Evolutionary conservation across 2,113 vertebrate genomes (phyloP).

Genomic region (Riparia riparia): DNA sequence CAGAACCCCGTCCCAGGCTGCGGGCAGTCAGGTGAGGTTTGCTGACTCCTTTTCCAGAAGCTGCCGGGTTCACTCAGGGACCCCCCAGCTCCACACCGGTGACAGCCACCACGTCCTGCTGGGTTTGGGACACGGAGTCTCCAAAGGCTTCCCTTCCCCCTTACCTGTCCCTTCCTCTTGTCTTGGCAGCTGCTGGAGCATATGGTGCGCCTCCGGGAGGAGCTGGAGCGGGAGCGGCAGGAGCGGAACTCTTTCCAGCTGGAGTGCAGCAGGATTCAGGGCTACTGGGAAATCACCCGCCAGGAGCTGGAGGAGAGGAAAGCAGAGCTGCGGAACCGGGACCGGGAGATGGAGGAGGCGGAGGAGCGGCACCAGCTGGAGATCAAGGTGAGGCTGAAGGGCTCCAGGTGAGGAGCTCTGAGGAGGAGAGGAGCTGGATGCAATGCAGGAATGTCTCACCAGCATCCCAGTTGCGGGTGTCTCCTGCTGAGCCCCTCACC

Average conservation of each 20-base stretch:
- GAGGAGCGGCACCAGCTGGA: constrained; percentile 89
- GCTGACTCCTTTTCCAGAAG: background rate
- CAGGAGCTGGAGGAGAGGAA: constrained; percentile 85
- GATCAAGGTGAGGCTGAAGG: constrained; percentile 81
- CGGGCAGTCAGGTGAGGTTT: background rate
- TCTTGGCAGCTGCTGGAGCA: constrained; percentile 85
- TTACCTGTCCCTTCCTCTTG: background rate
- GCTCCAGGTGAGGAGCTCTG: background rate
- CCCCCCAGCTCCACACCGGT: background rate
- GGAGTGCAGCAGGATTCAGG: constrained; percentile 88
- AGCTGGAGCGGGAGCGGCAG: constrained; percentile 89
- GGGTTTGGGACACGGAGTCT: fast-evolving
- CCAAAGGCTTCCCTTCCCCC: background rate
- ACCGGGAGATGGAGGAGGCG: constrained; percentile 87
- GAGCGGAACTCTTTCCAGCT: constrained; percentile 94
- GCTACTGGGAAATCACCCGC: constrained; percentile 87
- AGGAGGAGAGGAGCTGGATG: background rate
- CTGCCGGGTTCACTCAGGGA: background rate
- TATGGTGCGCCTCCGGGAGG: constrained; percentile 79
- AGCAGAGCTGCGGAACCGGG: constrained; percentile 81
- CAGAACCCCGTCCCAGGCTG: background rate
- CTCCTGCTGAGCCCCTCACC: background rate
- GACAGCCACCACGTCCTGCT: background rate
- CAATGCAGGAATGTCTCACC: background rate
- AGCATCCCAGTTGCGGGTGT: fast-evolving